A percentile compares a stretch with the other conserved stretches of the same genome.
Conservation (phyloP, 2,113 vertebrate species). For the Piliocolobus tephrosceles region DNA sequence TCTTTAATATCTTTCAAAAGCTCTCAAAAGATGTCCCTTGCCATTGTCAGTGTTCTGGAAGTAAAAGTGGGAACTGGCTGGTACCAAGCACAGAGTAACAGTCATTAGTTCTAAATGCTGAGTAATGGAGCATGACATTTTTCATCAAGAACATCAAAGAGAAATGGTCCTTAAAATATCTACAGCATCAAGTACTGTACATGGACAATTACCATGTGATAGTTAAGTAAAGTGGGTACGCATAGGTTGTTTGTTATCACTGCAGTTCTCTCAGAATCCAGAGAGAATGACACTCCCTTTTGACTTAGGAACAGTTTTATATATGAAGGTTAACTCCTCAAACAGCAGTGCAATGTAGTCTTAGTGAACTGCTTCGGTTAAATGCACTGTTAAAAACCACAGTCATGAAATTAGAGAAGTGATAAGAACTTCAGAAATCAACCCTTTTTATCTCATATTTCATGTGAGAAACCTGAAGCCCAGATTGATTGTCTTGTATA, state of each 20-base stretch:
- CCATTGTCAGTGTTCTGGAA: constrained; percentile 84
- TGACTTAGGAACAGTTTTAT: not conserved
- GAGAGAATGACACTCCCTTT: not conserved
- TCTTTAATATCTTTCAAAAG: constrained; percentile 77
- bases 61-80: constrained; percentile 85
- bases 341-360: not conserved
- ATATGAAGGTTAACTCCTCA: not conserved
- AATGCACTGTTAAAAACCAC: not conserved
- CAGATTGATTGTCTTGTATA: not conserved
- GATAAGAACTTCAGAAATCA: not conserved
- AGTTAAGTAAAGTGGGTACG: not conserved
- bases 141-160: constrained; percentile 54
- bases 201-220: constrained; percentile 16
- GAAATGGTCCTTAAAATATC: constrained; percentile 57
- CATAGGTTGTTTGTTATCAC: not conserved
- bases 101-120: constrained; percentile 78
- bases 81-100: constrained; percentile 85
- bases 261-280: not conserved
- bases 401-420: not conserved
- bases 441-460: not conserved
- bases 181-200: constrained; percentile 29
- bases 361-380: not conserved
- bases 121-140: constrained; percentile 9
- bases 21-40: constrained; percentile 77
- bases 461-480: not conserved